Evolutionary conservation across 2,888 invertebrate species (phyloP), one percentile per base, ranked within the genome.

Genomic region (Malachius bipustulatus): DNA sequence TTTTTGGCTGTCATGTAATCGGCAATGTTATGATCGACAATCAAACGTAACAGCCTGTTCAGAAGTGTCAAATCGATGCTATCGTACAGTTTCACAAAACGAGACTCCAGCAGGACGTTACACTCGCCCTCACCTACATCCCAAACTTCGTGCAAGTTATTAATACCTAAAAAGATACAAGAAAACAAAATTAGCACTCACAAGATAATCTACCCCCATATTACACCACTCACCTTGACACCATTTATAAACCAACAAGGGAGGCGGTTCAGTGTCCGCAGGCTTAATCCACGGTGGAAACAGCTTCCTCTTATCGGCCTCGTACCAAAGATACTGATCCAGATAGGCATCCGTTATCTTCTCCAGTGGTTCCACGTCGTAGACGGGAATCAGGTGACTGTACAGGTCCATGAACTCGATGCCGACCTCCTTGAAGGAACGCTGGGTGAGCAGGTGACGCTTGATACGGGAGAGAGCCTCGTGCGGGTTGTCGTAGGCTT

Each of bases 1-100:
- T 98, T 98, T 65, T 99, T 99, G 2, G 98, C 96, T 0, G 98
- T 97, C 96, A 99, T 98, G 66, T 99, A 99, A 75, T 99, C 98
- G 48, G 98, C 98, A 55, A 99, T 99, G 63, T 99, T 99, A 65
- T 99, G 98, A 66, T 99, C 98, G 27, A 99, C 97, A 50, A 99
- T 98, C 35, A 99, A 67, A 50, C 97, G 80, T 34, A 99, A 67
- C 53, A 99, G 66, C 62, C 98, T 77, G 68, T 98, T 98, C 19
- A 99, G 75, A 14, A 99, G 68, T 0, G 98, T 98, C 60, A 99
- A 72, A 73, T 99, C 98, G 48, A 99, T 98, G 66, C 99, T 99
- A 63, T 99, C 98, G 55, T 97, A 98, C n/a, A 99, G 70, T 58
- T 98, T 99, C 59, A 98, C 98, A 60, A 94, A 94, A 37, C 84